Conservation (phyloP, 2,113 vertebrate species). For the Channa argus region DNA sequence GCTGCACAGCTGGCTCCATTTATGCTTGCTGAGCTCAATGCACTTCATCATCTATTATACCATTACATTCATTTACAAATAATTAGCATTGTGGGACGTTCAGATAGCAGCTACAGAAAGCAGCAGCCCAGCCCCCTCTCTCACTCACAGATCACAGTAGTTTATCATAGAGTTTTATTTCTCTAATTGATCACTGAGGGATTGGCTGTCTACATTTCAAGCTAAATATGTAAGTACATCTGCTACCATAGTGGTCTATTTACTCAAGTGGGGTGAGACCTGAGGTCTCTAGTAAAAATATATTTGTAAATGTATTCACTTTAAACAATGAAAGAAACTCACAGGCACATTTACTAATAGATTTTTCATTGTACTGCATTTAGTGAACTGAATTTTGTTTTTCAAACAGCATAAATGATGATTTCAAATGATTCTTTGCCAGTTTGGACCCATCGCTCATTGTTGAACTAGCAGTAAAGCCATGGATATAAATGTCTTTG, state of each 20-base stretch:
- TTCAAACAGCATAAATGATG: too few relatives aligned
- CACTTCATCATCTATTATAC: background rate
- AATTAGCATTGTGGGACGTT: slow-evolving; percentile 15
- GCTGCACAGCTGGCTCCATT: slow-evolving; percentile 3
- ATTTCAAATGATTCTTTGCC: too few relatives aligned
- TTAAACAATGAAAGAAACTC: too few relatives aligned
- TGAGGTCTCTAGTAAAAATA: background rate
- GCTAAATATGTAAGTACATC: background rate
- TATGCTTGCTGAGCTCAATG: background rate
- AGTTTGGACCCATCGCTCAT: too few relatives aligned
- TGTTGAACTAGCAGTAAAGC: background rate
- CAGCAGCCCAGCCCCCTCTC: background rate
- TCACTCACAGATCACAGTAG: too few relatives aligned
- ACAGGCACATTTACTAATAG: too few relatives aligned
- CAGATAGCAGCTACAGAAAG: background rate
- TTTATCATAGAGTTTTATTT: background rate
- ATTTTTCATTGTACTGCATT: too few relatives aligned
- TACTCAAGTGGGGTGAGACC: background rate
- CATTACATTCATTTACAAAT: background rate
- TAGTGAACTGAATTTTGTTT: too few relatives aligned
- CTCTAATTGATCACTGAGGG: slow-evolving; percentile 21
- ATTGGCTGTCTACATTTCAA: background rate
- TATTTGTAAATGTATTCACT: too few relatives aligned
- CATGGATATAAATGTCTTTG: background rate
- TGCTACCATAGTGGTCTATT: background rate